Base-by-base conservation (phyloP, 1,140 invertebrate species). In the Drosophila simulans region DNA sequence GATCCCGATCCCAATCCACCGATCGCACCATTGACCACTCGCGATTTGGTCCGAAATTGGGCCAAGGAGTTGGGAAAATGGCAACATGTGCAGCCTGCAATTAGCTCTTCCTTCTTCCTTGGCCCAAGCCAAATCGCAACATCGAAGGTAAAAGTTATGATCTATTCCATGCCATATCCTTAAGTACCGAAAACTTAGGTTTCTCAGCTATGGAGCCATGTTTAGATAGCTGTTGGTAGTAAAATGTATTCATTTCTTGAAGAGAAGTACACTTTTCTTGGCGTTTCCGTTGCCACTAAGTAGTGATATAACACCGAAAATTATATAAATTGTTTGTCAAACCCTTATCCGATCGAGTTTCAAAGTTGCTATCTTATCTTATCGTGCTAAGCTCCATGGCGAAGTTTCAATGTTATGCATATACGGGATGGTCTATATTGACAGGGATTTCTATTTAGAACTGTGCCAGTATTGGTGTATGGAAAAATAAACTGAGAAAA, bases 51-150 rank as follows among this genome's bases (percentile, higher is more conserved):
- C 34, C 35, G 22, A 71, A 71, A 71, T 71, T 71, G 66, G 68
- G 68, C 68, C 68, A 74, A 73, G 51, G 49, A 63, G 57, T 62
- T 54, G 51, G 68, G 40, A 52, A 52, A 59, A 59, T 70, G 52
- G 65, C 64, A 56, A 31, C 62, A 57, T 70, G 35, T 54, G 62
- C 64, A 27, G 64, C 8, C 35, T 57, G 54, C 80, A 83, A 84
- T 83, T 83, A 85, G 81, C 53, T 69, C 77, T 85, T 78, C 82
- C 69, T 85, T 68, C 66, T 63, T 64, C 25, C 45, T 37, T 64
- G 64, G 42, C 42, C 59, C 45, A 46, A 64, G 7, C 5, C 45
- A 68, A 70, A 46, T 45, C 31, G 35, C n/a, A 22, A 37, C 42
- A 46, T 15, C 31, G 12, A 17, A 27, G 34, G 5, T 4, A 59